Conservation (phyloP, 30 jellyfish, hydroid and myxozoan species). For the Hydractinia symbiolongicarpus region DNA sequence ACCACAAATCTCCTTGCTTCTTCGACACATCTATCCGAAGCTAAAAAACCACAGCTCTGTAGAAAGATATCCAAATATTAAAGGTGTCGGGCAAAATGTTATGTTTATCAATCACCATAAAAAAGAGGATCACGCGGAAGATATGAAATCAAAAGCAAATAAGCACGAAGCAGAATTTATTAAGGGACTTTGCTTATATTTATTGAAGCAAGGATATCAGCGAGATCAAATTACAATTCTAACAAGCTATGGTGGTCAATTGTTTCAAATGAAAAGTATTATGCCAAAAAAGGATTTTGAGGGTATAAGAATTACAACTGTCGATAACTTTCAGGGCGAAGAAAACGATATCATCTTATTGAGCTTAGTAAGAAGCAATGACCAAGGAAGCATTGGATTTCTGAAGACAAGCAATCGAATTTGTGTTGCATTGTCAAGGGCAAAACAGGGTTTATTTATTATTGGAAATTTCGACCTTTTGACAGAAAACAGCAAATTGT, state of each 20-base stretch:
- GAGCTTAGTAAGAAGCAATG: constrained; percentile 62
- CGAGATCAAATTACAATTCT: constrained; percentile 50
- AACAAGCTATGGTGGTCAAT: constrained; percentile 58
- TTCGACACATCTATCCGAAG: constrained; percentile 51
- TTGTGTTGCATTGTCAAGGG: constrained; percentile 63
- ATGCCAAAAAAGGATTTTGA: constrained; percentile 43
- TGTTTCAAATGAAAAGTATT: constrained; percentile 21
- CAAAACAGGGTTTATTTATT: constrained; percentile 58
- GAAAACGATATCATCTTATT: constrained; percentile 61
- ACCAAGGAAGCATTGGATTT: constrained; percentile 42
- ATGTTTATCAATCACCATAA: constrained; percentile 34
- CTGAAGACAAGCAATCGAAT: constrained; percentile 49
- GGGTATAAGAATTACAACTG: constrained; percentile 63
- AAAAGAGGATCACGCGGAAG: neutral
- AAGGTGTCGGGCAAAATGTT: constrained; percentile 43
- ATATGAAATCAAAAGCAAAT: constrained; percentile 39
- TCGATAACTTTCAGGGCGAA: constrained; percentile 68
- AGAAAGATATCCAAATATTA: constrained; percentile 25
- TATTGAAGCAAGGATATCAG: constrained; percentile 59
- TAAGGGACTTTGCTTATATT: constrained; percentile 53
- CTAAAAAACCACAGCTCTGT: constrained; percentile 45
- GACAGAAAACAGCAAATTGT: constrained; percentile 26
- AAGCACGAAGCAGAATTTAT: constrained; percentile 53
- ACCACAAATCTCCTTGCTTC: constrained; percentile 52
- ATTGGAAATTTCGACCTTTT: constrained; percentile 52